Base-by-base conservation (phyloP, 1,140 invertebrate genomes). In the Hyles vespertilio region DNA sequence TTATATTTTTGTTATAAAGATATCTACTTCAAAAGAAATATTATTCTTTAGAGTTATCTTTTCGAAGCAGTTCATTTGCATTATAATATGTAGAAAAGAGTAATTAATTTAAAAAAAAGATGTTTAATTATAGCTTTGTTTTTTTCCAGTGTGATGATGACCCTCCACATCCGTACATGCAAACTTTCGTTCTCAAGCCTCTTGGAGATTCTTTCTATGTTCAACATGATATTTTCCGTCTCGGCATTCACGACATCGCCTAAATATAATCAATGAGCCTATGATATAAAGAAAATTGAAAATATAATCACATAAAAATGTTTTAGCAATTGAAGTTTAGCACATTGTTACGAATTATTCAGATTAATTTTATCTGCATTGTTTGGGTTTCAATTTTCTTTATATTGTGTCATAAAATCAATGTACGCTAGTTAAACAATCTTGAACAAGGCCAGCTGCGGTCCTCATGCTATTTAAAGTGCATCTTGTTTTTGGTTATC, bases 191-290 rank as follows among this genome's bases (percentile, higher is more conserved):
- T 61, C 89, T 98, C 74, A 97, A 97, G 90, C 95, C 95, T 59
- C 86, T 94, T 70, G 94, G 92, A 73, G 94, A 92, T 64, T 94
- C 94, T 56, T 98, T 96, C 90, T 98, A 94, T 87, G 94, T 97
- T 74, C 95, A 96, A 79, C 96, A 98, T 79, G 96, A 98, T 79
- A 95, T 98, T 78, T 98, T 98, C 91, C 93, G 96, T 81, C 92
- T 98, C 73, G 95, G 94, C 65, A 95, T 98, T 73, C 96, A 98
- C 88, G 94, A 97, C 87, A 90, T 92, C 53, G 93, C 91, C 49
- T 60, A 60, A 60, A 9, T 49, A 46, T 8, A 40, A 40, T 40
- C 36, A 40, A 40, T 40, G 36, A 40, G 8, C 4, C 36, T 40
- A 8, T 2, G 36, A 8, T 40, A 40, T 40, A 8, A 40, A 40